Evolutionary conservation across 1,140 invertebrate species (phyloP), one percentile per base, ranked within the genome.

Genomic region (Drosophila melanogaster): DNA sequence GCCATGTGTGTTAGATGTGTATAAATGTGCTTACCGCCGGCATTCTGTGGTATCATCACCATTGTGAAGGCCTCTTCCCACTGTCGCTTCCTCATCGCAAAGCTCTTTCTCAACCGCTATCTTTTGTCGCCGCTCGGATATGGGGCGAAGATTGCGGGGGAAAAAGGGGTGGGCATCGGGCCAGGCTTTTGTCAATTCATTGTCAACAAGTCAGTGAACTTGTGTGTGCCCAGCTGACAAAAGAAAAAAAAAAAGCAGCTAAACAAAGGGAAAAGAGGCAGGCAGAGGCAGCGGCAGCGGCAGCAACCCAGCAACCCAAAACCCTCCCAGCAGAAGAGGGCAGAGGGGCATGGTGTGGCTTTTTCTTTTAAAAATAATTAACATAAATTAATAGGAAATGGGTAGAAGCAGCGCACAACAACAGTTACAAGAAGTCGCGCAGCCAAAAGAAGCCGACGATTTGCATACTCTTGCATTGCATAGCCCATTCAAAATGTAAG

Each of bases 311-410:
- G 55, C 64, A 47, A 59, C 53, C 58, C 40, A 71, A 70, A 70
- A 70, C 64, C 50, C 38, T 33, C 35, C n/a, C n/a, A n/a, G n/a
- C n/a, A n/a, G 22, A 22, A 17, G 30, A 38, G n/a, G n/a, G 57
- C 54, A 55, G 41, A 55, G 64, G 37, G 56, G 64, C 37, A 51
- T 80, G 81, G 61, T 81, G 81, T 77, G 77, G 73, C 60, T 77
- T 77, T 86, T 87, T 87, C 83, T 86, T 78, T 81, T 75, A 79
- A 77, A 86, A 86, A 86, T 87, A 86, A 86, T 86, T 86, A 83
- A 83, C 83, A 86, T 86, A 86, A 87, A 86, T 86, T 86, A 86
- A 86, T 86, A 86, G 83, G 83, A 87, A 86, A 87, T 79, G 83
- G 78, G 75, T 81, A 71, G 78, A 87, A 77, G 77, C 51, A 76